Percentiles rank a stretch among this genome's conserved stretches.
phyloP scores from a whole-genome alignment of 2,888 invertebrate species.

The Macrophya annulata region DNA sequence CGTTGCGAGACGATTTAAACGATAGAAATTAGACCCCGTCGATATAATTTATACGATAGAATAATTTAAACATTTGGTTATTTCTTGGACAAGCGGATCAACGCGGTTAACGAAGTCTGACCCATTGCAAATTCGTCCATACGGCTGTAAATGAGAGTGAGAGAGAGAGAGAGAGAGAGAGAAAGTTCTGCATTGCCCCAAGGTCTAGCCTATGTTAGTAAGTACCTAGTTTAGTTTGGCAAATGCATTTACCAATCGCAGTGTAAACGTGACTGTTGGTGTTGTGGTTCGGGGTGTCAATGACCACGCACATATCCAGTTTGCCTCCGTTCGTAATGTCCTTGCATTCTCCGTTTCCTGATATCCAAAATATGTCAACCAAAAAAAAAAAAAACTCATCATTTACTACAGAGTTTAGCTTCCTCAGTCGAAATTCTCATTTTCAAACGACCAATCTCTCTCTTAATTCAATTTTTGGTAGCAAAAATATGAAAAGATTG shows the following conservation, averaged over 20 bases:
- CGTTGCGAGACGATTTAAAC: not conserved
- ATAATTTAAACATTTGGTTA: not conserved
- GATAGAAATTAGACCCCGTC: not conserved
- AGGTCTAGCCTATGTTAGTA: conserved; percentile 25
- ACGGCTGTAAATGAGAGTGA: too few species aligned
- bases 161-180: not conserved
- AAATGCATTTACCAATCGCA: conserved; percentile 66
- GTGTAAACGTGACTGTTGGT: conserved; percentile 70
- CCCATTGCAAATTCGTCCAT: not conserved
- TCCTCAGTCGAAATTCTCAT: conserved; percentile 13
- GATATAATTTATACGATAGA: not conserved
- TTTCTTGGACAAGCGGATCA: not conserved
- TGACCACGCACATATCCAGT: conserved; percentile 69
- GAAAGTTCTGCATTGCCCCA: not conserved
- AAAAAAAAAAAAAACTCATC: conserved; percentile 23
- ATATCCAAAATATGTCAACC: conserved; percentile 49
- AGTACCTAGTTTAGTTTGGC: conserved; percentile 50
- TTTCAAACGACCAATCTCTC: not conserved
- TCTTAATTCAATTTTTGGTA: not conserved
- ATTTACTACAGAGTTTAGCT: not conserved
- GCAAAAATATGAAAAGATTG: not conserved
- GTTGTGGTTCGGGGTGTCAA: conserved; percentile 67
- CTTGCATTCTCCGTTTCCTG: conserved; percentile 57
- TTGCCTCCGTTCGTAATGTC: conserved; percentile 56
- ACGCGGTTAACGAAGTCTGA: conserved; percentile 15